Base-by-base conservation (phyloP, 2,888 invertebrate genomes). In the Lycophotia porphyrea region DNA sequence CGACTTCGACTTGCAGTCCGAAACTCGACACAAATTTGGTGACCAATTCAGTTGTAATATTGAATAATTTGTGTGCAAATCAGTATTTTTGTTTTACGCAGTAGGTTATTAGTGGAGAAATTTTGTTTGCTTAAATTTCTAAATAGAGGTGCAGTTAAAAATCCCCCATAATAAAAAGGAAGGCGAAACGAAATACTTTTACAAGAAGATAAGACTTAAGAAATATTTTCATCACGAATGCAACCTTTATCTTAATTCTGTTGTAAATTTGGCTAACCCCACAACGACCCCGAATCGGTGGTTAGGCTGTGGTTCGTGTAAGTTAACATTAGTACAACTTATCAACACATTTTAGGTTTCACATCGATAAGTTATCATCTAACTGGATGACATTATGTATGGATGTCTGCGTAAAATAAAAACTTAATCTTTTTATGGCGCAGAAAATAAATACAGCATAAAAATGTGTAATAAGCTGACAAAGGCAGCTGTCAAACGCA, bases 401-500 rank as follows among this genome's bases (percentile, higher is more conserved):
- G 5, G 15, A 47, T 49, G n/a, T 36, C 8, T 79, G 9, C 15
- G 21, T 42, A 55, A 58, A 61, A 64, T 11, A 72, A 64, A 39
- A 47, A 79, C n/a, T 34, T 61, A 31, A 52, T 58, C 0, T 47
- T 63, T 55, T 49, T 64, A 55, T 4, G 52, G 27, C 49, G 18
- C 49, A 69, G 52, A 52, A 65, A 55, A 49, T 60, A 78, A 68
- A 68, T 31, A 65, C n/a, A 55, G 24, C 24, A n/a, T 39, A 60
- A 61, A 52, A 47, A 67, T 39, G 21, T 63, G 3, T 58, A 60
- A 63, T 49, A 47, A 84, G 5, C 42, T 70, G 70, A 47, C 68
- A 72, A 68, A n/a, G 70, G 47, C 47, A 42, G 47, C 61, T 71
- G 73, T 74, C 73, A 83, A 77, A 82, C 60, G 61, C 82, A 82